phyloP scores from a whole-genome alignment of 2,888 invertebrate species.

The Leucophenga maculata region DNA sequence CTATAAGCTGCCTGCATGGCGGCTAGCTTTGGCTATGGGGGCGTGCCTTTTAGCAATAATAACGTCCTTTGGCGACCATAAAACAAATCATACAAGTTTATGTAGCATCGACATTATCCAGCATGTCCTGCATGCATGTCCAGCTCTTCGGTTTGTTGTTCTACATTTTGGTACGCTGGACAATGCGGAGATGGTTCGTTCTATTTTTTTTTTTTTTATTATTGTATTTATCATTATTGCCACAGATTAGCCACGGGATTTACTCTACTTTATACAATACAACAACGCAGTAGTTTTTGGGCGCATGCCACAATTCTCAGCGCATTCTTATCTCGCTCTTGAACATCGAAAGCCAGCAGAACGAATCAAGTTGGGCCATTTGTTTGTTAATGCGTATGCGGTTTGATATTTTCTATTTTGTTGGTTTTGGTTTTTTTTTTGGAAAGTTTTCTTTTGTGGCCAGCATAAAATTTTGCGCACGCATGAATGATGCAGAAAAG shows the following conservation, averaged over 20 bases:
- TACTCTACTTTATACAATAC: slow-evolving; percentile 36
- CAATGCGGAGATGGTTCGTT: not conserved
- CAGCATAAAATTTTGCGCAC: not conserved
- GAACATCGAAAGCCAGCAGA: slow-evolving; percentile 51
- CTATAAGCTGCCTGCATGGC: slow-evolving; percentile 1
- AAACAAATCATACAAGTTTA: slow-evolving; percentile 68
- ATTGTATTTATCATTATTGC: slow-evolving; percentile 66
- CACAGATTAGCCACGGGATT: slow-evolving; percentile 67
- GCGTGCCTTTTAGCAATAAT: slow-evolving; percentile 64
- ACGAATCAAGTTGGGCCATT: slow-evolving; percentile 67
- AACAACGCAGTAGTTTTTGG: not conserved
- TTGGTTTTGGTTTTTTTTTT: not conserved
- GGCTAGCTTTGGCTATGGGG: slow-evolving; percentile 31
- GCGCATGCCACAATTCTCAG: slow-evolving; percentile 6
- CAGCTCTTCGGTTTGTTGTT: not conserved
- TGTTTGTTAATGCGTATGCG: slow-evolving; percentile 55
- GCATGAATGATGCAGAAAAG: not conserved
- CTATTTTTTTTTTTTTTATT: slow-evolving; percentile 13
- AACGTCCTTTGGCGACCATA: slow-evolving; percentile 64
- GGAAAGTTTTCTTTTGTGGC: no score
- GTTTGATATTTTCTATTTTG: slow-evolving; percentile 7
- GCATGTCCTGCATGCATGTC: slow-evolving; percentile 3
- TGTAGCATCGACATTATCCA: slow-evolving; percentile 49
- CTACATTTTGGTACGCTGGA: not conserved
- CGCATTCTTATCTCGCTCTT: not conserved